These are phyloP conservation scores for Aurelia coerulea DNA, from an alignment of 30 jellyfish, hydroid and myxozoan genomes.

Conservation along the genomic window DNA sequence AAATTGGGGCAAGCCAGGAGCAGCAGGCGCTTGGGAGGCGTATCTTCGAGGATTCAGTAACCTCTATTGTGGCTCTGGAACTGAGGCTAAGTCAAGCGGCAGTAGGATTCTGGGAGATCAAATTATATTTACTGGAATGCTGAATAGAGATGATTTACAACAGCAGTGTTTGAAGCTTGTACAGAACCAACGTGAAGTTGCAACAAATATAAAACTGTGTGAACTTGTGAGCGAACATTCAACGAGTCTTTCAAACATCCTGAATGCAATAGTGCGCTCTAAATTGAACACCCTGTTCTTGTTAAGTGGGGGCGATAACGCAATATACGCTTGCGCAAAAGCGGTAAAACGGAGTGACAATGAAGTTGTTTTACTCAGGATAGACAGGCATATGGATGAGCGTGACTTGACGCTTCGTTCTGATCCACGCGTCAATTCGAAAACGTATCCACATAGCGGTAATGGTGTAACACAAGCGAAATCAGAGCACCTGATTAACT, in stretches of 20 bases:
- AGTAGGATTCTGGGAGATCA: constrained; percentile 20
- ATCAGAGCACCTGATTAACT: constrained; percentile 11
- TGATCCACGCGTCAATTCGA: neutral
- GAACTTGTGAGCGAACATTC: constrained; percentile 29
- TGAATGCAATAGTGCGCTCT: constrained; percentile 1
- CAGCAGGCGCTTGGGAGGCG: constrained; percentile 45
- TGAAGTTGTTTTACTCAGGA: neutral
- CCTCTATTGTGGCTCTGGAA: constrained; percentile 12
- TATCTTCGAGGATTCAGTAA: constrained; percentile 24
- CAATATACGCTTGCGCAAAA: constrained; percentile 29
- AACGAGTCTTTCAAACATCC: constrained; percentile 4
- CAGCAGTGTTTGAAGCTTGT: constrained; percentile 15
- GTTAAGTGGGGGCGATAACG: constrained; percentile 36
- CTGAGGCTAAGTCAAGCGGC: neutral
- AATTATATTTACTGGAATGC: constrained; percentile 10
- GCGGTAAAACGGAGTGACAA: constrained; percentile 1
- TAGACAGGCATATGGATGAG: constrained; percentile 49
- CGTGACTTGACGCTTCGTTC: constrained; percentile 25
- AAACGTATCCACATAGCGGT: constrained; percentile 29
- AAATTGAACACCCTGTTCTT: neutral
- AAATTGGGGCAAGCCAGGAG: constrained; percentile 34
- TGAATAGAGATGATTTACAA: constrained; percentile 31
- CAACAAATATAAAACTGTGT: neutral
- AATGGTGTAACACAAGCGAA: constrained; percentile 48
- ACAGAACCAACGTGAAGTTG: neutral